Conservation (phyloP, 2,888 invertebrate species). For the Athrips mouffetella region DNA sequence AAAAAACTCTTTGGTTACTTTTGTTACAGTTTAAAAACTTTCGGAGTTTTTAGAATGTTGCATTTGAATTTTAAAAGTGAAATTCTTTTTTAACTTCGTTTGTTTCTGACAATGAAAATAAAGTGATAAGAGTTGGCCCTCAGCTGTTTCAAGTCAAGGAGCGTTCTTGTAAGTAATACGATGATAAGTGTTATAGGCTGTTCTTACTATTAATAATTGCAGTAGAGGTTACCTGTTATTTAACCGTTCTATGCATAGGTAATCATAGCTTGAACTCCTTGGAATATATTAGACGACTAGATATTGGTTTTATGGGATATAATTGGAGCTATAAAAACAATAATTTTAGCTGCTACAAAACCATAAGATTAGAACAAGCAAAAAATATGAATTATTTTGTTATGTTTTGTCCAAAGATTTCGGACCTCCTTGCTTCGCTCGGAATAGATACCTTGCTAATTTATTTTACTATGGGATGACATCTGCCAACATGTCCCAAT, state of each 20-base stretch:
- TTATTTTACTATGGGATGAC: no score
- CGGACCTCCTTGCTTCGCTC: no score
- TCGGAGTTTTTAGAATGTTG: conserved; percentile 24
- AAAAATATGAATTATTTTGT: no score
- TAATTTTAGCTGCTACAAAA: background rate
- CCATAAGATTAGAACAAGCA: background rate
- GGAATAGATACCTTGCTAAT: no score
- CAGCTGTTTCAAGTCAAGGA: conserved; percentile 28
- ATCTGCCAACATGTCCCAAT: no score
- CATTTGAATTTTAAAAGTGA: conserved; percentile 18
- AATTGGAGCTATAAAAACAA: conserved; percentile 3
- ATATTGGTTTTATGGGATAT: conserved; percentile 9
- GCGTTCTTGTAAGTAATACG: conserved; percentile 33
- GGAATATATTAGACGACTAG: conserved; percentile 15
- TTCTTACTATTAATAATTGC: conserved; percentile 1
- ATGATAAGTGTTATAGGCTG: conserved; percentile 14
- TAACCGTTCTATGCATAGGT: conserved; percentile 11
- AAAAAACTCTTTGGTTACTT: conserved; percentile 1
- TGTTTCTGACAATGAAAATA: conserved; percentile 15
- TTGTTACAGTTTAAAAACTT: conserved; percentile 6
- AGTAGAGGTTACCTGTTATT: conserved; percentile 1
- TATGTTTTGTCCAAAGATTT: no score
- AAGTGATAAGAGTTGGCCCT: conserved; percentile 10
- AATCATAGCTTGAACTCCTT: conserved; percentile 23
- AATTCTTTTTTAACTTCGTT: conserved; percentile 4